Percentiles rank a stretch among this genome's conserved stretches.
Evolutionary conservation across 1,140 invertebrate species (phyloP).

Genomic region (Drosophila rhopaloa): DNA sequence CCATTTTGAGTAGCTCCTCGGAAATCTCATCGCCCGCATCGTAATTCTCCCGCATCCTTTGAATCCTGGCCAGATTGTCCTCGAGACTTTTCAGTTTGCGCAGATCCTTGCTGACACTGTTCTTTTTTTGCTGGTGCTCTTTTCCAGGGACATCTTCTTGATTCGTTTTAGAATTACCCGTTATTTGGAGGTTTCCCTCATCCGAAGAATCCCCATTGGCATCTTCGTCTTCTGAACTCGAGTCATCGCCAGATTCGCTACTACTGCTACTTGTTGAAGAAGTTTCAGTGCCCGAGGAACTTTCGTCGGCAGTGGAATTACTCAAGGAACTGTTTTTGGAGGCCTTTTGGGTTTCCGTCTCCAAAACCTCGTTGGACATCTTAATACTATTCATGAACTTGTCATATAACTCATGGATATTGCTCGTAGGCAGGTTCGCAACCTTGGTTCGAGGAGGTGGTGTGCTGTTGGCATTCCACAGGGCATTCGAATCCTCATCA

Average conservation of each 20-base stretch:
- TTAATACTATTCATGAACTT: slow-evolving; percentile 82
- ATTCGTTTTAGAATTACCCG: background rate
- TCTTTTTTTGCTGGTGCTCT: slow-evolving; percentile 58
- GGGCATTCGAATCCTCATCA: slow-evolving; percentile 67
- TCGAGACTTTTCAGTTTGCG: slow-evolving; percentile 75
- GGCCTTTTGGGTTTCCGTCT: background rate
- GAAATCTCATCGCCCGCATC: slow-evolving; percentile 77
- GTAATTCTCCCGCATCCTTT: slow-evolving; percentile 80
- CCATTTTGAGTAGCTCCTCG: slow-evolving; percentile 80
- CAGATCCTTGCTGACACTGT: slow-evolving; percentile 71
- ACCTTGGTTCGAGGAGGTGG: slow-evolving; percentile 56
- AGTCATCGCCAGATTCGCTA: slow-evolving; percentile 31
- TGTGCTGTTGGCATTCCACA: slow-evolving; percentile 73
- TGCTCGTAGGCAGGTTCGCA: slow-evolving; percentile 13
- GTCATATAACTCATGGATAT: slow-evolving; percentile 77
- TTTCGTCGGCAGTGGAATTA: slow-evolving; percentile 55
- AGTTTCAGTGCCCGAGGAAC: slow-evolving; percentile 42
- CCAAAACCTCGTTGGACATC: slow-evolving; percentile 24
- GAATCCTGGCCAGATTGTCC: slow-evolving; percentile 75
- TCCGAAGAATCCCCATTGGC: slow-evolving; percentile 14
- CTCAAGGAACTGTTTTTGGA: slow-evolving; percentile 52
- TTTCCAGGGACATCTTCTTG: slow-evolving; percentile 20
- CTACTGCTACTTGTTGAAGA: slow-evolving; percentile 46
- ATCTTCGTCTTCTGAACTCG: slow-evolving; percentile 38
- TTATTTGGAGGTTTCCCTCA: background rate